A percentile compares a stretch with the other conserved stretches of the same genome.
phyloP scores from a whole-genome alignment of 1,140 invertebrate species.

The Pogonomyrmex barbatus region DNA sequence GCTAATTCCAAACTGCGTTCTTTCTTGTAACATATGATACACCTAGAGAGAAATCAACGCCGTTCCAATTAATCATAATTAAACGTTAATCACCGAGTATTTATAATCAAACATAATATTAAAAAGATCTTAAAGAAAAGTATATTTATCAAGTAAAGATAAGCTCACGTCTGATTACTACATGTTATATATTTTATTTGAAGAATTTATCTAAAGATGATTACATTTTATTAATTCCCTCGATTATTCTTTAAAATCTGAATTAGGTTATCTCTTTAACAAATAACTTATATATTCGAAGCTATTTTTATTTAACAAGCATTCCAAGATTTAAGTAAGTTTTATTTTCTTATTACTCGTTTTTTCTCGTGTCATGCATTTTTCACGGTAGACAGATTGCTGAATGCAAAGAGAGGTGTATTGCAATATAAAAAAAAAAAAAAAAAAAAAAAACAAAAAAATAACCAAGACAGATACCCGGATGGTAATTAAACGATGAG shows the following conservation, averaged over 20 bases:
- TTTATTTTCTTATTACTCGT: not conserved
- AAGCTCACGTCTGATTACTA: not conserved
- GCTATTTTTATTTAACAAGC: not conserved
- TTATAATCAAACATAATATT: not conserved
- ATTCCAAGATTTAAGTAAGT: not conserved
- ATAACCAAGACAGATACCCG: not conserved
- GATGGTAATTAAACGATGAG: conserved; percentile 50
- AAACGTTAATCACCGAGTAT: not conserved
- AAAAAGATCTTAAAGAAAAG: not conserved
- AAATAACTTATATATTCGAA: not conserved
- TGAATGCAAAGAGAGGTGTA: conserved; percentile 1
- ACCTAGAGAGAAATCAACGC: conserved; percentile 74
- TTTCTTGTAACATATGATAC: conserved; percentile 83
- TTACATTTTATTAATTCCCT: not conserved
- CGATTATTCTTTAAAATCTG: not conserved
- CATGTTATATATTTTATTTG: not conserved
- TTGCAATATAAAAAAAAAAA: not conserved
- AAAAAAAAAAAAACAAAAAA: not conserved
- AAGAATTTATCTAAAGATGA: not conserved
- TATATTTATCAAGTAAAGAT: not conserved
- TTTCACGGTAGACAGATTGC: not conserved
- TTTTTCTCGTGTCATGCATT: not conserved
- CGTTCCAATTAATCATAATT: not conserved
- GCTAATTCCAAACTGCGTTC: conserved; percentile 79
- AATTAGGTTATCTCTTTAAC: not conserved